Percentiles rank a stretch among this genome's conserved stretches.
Evolutionary conservation across 2,113 vertebrate species (phyloP).

Genomic region (Heterotilapia buettikoferi): DNA sequence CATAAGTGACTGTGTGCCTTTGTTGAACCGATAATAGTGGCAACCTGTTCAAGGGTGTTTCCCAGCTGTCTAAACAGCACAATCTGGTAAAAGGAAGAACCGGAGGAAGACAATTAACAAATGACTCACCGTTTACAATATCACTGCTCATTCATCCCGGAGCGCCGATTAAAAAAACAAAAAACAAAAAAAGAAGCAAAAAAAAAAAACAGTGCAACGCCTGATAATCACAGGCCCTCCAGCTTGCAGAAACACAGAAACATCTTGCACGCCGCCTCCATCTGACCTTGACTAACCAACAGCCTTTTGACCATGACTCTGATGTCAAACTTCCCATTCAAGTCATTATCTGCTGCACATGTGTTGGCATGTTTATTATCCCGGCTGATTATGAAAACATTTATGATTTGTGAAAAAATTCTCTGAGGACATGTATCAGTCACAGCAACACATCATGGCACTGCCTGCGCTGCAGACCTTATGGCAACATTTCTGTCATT

Average conservation of each 20-base stretch:
- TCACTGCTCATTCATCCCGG: not conserved
- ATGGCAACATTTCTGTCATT: conserved; percentile 34
- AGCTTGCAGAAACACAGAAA: not conserved
- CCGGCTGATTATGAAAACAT: conserved; percentile 49
- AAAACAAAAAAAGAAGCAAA: not conserved
- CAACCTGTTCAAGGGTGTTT: conserved; percentile 26
- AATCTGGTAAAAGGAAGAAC: not conserved
- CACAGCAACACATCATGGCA: conserved; percentile 36
- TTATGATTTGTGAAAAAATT: conserved; percentile 46
- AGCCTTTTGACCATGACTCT: conserved; percentile 1
- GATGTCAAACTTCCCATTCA: conserved; percentile 2
- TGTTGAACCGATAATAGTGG: not conserved
- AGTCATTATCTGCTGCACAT: conserved; percentile 28
- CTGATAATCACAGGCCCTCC: not conserved
- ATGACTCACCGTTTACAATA: conserved; percentile 8
- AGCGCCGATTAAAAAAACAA: not conserved
- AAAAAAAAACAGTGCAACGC: not conserved
- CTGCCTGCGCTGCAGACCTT: conserved; percentile 33
- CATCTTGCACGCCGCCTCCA: not conserved
- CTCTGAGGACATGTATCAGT: conserved; percentile 31
- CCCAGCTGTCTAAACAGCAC: not conserved
- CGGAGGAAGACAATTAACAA: conserved; percentile 3
- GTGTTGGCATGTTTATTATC: conserved; percentile 20
- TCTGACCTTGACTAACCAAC: conserved; percentile 38
- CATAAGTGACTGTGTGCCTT: not conserved